phyloP scores from a whole-genome alignment of 2,888 invertebrate species.

The Parnassius smintheus region DNA sequence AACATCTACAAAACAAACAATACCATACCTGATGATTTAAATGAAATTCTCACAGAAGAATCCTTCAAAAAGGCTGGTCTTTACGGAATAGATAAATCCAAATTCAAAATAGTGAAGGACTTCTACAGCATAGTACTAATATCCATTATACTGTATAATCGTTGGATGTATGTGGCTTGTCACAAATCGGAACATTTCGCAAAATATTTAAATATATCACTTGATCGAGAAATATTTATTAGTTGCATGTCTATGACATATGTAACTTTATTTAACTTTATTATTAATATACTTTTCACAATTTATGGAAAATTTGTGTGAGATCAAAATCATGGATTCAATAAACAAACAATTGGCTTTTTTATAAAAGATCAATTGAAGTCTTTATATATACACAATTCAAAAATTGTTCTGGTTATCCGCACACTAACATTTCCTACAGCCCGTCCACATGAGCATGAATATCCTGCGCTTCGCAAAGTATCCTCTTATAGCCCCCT shows the following conservation, averaged over 20 bases:
- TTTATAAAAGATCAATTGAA: slow-evolving; percentile 96
- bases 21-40: slow-evolving; percentile 88
- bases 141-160: slow-evolving; percentile 84
- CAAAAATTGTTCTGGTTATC: too few species aligned
- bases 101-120: slow-evolving; percentile 88
- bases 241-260: slow-evolving; percentile 91
- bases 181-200: slow-evolving; percentile 82
- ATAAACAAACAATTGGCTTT: slow-evolving; percentile 96
- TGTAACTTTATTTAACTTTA: slow-evolving; percentile 84
- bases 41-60: slow-evolving; percentile 88
- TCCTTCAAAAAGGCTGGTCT: slow-evolving; percentile 94
- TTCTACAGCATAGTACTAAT: slow-evolving; percentile 87
- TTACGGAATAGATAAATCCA: slow-evolving; percentile 93
- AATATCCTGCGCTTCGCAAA: too few species aligned
- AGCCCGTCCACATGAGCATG: too few species aligned
- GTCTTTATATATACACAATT: slow-evolving; percentile 53
- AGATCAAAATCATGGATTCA: slow-evolving; percentile 98
- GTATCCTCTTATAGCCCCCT: too few species aligned
- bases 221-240: slow-evolving; percentile 86
- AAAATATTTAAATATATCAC: slow-evolving; percentile 70
- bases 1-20: slow-evolving; percentile 84
- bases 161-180: slow-evolving; percentile 86
- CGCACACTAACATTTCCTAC: too few species aligned
- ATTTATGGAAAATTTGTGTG: slow-evolving; percentile 95
- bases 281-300: slow-evolving; percentile 89